Evolutionary conservation across 2,888 invertebrate genomes (phyloP), one percentile per base, ranked within the genome.

Genomic region (Dasypogon diadema): DNA sequence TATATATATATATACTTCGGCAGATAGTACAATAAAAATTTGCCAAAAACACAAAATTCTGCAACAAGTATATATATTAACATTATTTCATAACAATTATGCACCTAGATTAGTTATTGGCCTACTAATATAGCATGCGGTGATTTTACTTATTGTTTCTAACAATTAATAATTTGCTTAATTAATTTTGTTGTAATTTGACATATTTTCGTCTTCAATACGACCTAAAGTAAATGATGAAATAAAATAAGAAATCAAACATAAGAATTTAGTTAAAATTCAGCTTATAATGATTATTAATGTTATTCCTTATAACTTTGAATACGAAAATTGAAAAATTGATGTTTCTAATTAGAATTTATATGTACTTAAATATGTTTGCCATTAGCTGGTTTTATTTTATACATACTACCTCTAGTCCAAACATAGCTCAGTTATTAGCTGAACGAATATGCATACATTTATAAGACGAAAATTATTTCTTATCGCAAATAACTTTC

Each of bases 301-400:
- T 46, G 22, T 65, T 24, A 16, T 68, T 51, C 14, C 8, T 46
- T 51, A 72, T 72, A 85, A 85, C 85, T 85, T 85, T 85, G 85
- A 85, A 85, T 85, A 85, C 85, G 85, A 85, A 82, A 80, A 81
- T 77, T 56, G 34, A 73, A 54, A 65, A 58, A 76, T 76, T 68
- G 75, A 76, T 78, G 76, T 76, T 76, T 65, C 70, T 78, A 73
- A 73, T 75, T 76, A 74, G 65, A 73, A 63, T 56, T 42, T 56
- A 34, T 55, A 34, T 73, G 56, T 73, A 70, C 18, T 54, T 70
- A 30, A 54, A 70, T 10, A 70, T 42, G 70, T 54, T 54, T 70
- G 70, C 51, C 21, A 70, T 22, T 54, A 70, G 51, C 51, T 70
- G 70, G 30, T 51, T 54, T 54, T 54, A 70, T 54, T 51, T 70